Evolutionary conservation across 2,888 invertebrate species (phyloP).

Genomic region (Labia minor): DNA sequence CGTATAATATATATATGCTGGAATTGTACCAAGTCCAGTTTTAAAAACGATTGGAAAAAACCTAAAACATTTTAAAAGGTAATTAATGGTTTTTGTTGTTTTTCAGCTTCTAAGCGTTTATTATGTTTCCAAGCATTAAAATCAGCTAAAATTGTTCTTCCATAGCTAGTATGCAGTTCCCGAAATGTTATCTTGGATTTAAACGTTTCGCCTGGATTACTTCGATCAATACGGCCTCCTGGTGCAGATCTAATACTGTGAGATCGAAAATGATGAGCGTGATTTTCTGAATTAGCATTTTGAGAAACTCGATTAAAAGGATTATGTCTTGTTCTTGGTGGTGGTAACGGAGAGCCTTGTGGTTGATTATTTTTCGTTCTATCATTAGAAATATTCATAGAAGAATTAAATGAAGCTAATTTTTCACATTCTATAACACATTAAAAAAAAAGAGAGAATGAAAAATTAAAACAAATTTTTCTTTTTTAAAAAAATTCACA

Average conservation of each 20-base stretch:
- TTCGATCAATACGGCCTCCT: conserved; percentile 31
- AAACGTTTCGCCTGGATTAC: conserved; percentile 33
- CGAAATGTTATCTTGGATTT: conserved; percentile 50
- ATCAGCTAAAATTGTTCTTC: conserved; percentile 54
- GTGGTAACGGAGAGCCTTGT: conserved; percentile 55
- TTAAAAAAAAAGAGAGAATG: no score
- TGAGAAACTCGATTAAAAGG: conserved; percentile 57
- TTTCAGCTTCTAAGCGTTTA: conserved; percentile 36
- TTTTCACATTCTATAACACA: conserved; percentile 22
- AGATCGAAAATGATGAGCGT: conserved; percentile 41
- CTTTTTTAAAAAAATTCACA: no score
- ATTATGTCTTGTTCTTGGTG: conserved; percentile 68
- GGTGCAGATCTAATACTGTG: conserved; percentile 44
- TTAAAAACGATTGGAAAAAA: no score
- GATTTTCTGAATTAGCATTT: conserved; percentile 17
- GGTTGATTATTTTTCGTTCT: not conserved
- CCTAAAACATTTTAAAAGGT: conserved; percentile 39
- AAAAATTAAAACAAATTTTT: no score
- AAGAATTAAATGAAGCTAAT: not conserved
- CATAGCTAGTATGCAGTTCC: conserved; percentile 58
- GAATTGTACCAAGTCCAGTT: no score
- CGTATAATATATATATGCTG: no score
- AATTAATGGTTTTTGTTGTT: conserved; percentile 38
- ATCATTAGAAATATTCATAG: not conserved
- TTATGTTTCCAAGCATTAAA: conserved; percentile 56